Evolutionary conservation across 2,113 vertebrate genomes (phyloP), one percentile per base, ranked within the genome.

Genomic region (Leucopsar rothschildi): DNA sequence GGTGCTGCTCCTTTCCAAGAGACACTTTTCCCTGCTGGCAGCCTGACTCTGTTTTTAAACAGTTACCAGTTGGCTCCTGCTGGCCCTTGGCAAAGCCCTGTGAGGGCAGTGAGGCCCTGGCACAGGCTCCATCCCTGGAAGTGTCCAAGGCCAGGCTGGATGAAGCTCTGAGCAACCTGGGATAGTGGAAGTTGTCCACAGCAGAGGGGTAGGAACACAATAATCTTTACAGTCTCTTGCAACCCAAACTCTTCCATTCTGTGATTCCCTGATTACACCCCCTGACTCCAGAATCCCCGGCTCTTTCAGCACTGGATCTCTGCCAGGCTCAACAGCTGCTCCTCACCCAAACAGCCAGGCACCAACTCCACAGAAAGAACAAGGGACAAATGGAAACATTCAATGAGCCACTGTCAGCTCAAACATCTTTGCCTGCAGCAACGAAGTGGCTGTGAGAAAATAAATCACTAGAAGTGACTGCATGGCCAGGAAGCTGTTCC

Each of bases 281-380:
- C 13, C 70, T 47, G 80, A 42, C 70, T 20, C n/a, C 52, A 71
- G 60, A 75, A 84, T 28, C 47, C 42, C 23, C n/a, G 78, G 76
- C 49, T 72, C 66, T 47, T 80, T 27, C 37, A 89, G 59, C 24
- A 0, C 77, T 53, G 81, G 77, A 61, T 57, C 37, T 1, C 39
- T 45, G 91, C 90, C 92, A 85, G 75, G 20, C 61, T 47, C 52
- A 28, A 15, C 60, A 86, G 92, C 70, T 96, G 92, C 88, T 90
- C 65, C 69, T 68, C 1, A 6, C 64, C 85, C 49, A 15, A 86
- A 50, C 29, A 79, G 70, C 44, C 92, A 59, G 57, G 6, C 91
- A 71, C 39, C 88, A 75, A 14, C 47, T 68, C 33, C 52, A 8
- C 29, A 16, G n/a, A 53, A 85, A 82, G 85, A 76, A 18, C 39